These are phyloP conservation scores for Dendropsophus ebraccatus DNA, from an alignment of 2,113 vertebrate genomes.

Conservation along the genomic window DNA sequence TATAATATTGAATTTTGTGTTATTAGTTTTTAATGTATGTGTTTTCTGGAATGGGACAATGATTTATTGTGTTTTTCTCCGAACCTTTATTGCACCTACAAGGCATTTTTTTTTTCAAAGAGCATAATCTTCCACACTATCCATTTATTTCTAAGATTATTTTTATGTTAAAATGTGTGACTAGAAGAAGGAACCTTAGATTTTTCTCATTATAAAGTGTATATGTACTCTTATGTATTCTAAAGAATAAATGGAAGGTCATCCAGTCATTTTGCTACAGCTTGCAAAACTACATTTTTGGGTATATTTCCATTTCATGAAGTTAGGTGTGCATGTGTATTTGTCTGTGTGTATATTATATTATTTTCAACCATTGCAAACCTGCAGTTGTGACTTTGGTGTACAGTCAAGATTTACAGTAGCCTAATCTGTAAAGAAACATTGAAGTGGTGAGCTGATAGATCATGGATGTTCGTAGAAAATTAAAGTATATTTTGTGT, in stretches of 20 bases:
- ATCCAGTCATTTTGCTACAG: neutral
- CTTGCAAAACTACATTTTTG: neutral
- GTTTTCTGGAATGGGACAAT: slow-evolving; percentile 16
- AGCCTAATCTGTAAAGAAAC: too few relatives aligned
- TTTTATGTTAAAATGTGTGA: slow-evolving; percentile 1
- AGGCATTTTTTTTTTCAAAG: slow-evolving; percentile 39
- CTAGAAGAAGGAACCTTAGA: neutral
- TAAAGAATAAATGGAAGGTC: neutral
- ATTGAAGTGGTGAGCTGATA: too few relatives aligned
- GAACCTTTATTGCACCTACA: slow-evolving; percentile 52
- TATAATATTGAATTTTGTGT: slow-evolving; percentile 37
- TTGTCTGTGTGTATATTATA: neutral
- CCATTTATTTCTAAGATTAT: neutral
- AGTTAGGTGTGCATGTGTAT: neutral
- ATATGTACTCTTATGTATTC: neutral
- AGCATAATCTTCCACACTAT: slow-evolving; percentile 11
- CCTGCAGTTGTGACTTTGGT: too few relatives aligned
- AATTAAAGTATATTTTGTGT: too few relatives aligned
- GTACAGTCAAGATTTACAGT: too few relatives aligned
- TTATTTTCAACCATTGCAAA: neutral
- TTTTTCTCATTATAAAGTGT: neutral
- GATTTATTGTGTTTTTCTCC: slow-evolving; percentile 52
- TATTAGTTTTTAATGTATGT: slow-evolving; percentile 45
- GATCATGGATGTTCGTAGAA: too few relatives aligned
- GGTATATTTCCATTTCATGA: neutral